These are phyloP conservation scores for Upupa epops DNA, from an alignment of 2,113 vertebrate species.

Conservation along the genomic window DNA sequence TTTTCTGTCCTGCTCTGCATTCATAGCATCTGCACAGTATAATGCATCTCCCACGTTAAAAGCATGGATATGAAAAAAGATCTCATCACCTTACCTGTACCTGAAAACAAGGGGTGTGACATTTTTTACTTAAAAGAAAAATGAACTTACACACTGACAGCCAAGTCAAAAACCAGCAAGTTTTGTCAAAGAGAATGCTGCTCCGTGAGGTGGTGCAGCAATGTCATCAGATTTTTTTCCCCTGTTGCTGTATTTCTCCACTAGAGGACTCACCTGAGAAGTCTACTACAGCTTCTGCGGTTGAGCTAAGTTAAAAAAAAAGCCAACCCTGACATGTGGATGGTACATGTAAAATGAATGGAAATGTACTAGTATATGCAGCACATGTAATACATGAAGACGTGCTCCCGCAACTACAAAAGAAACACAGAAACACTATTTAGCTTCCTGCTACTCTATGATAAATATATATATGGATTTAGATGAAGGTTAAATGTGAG, in stretches of 20 bases:
- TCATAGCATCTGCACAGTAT: not conserved
- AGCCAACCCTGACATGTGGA: conserved; percentile 38
- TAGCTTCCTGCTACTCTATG: not conserved
- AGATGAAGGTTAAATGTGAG: not conserved
- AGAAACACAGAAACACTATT: not conserved
- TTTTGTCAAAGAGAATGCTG: not conserved
- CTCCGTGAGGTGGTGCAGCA: not conserved
- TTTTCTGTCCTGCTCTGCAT: not conserved
- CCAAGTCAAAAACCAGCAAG: not conserved
- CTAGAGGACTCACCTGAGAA: conserved; percentile 65
- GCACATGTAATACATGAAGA: not conserved
- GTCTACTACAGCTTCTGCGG: conserved; percentile 50
- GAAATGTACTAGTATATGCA: conserved; percentile 60
- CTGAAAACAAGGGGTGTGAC: too few relatives aligned
- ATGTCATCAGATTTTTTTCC: not conserved
- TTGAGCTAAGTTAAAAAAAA: conserved; percentile 23
- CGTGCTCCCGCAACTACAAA: not conserved
- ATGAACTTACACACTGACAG: not conserved
- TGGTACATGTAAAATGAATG: conserved; percentile 59
- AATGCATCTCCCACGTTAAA: not conserved
- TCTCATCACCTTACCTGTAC: not conserved
- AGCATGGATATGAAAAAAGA: not conserved
- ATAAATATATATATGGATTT: not conserved
- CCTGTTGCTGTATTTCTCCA: conserved; percentile 37
- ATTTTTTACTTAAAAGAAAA: too few relatives aligned